Percentiles rank a stretch among this genome's conserved stretches.
Conservation (phyloP, 2,888 invertebrate genomes). For the Eupeodes luniger region DNA sequence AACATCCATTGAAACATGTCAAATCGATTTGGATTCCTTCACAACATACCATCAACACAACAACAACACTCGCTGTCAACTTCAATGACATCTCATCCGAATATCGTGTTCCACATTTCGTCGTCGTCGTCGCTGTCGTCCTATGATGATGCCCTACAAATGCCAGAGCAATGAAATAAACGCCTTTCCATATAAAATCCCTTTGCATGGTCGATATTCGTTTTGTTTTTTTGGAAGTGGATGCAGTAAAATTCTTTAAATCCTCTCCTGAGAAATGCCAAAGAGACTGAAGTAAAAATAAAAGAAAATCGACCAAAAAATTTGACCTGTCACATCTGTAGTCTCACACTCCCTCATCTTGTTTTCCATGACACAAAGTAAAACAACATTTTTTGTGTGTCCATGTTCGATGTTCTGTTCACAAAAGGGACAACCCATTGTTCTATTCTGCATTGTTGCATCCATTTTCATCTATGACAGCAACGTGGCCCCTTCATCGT, state of each 20-base stretch:
- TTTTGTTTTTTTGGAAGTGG: not conserved
- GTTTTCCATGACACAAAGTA: conserved; percentile 22
- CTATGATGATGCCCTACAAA: conserved; percentile 47
- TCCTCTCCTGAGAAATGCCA: conserved; percentile 29
- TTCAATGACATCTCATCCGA: conserved; percentile 52
- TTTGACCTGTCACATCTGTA: conserved; percentile 71
- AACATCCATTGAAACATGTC: conserved; percentile 51
- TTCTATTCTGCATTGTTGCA: conserved; percentile 73
- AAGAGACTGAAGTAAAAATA: not conserved
- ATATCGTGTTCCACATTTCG: conserved; percentile 56
- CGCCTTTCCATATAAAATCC: not conserved
- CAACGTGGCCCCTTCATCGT: conserved; percentile 17
- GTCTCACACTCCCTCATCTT: conserved; percentile 48
- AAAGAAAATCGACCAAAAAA: conserved; percentile 36
- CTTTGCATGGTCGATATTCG: conserved; percentile 7
- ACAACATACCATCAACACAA: conserved; percentile 14
- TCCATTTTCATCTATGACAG: conserved; percentile 57
- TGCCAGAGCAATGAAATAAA: conserved; percentile 41
- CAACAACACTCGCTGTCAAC: conserved; percentile 46
- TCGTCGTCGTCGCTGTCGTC: too few relatives aligned
- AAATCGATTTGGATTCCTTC: conserved; percentile 61
- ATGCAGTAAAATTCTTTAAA: conserved; percentile 47
- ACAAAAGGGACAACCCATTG: conserved; percentile 70
- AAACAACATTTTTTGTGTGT: conserved; percentile 24
- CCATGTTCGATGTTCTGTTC: conserved; percentile 27